Evolutionary conservation across 1,140 invertebrate species (phyloP).

Genomic region (Drosophila biarmipes): DNA sequence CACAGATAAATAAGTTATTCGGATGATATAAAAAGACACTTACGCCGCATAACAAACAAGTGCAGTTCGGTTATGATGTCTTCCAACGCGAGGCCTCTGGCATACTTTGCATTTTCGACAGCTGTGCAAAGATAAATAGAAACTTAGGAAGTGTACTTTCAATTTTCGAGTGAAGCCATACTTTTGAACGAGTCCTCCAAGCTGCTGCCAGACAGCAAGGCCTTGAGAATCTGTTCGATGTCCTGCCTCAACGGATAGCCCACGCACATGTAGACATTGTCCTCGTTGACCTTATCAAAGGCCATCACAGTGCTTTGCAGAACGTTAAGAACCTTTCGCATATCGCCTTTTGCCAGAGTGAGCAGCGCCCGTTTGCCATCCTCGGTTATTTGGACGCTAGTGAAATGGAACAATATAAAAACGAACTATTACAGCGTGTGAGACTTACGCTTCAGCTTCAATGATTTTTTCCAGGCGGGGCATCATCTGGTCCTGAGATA

Average conservation of each 20-base stretch:
- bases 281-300: slow-evolving; percentile 93
- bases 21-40: neutral
- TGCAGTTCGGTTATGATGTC: slow-evolving; percentile 33
- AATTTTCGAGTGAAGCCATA: slow-evolving; percentile 84
- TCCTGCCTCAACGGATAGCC: slow-evolving; percentile 97
- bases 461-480: slow-evolving; percentile 95
- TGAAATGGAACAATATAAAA: slow-evolving; percentile 26
- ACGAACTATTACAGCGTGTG: neutral
- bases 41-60: slow-evolving; percentile 33
- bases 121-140: slow-evolving; percentile 4
- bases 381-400: slow-evolving; percentile 92
- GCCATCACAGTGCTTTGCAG: slow-evolving; percentile 96
- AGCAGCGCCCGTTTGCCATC: slow-evolving; percentile 96
- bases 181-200: slow-evolving; percentile 93
- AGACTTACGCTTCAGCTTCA: slow-evolving; percentile 91
- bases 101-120: slow-evolving; percentile 20
- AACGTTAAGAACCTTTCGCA: slow-evolving; percentile 98
- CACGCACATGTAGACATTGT: slow-evolving; percentile 98
- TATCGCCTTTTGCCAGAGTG: slow-evolving; percentile 97
- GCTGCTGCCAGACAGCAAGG: slow-evolving; percentile 93
- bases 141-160: too few relatives aligned
- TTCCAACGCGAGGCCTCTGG: slow-evolving; percentile 31
- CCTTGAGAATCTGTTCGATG: slow-evolving; percentile 95
- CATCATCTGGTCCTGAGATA: slow-evolving; percentile 93
- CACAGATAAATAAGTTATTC: neutral